Evolutionary conservation across 2,888 invertebrate species (phyloP), one percentile per base, ranked within the genome.

Genomic region (Amiota mariae): DNA sequence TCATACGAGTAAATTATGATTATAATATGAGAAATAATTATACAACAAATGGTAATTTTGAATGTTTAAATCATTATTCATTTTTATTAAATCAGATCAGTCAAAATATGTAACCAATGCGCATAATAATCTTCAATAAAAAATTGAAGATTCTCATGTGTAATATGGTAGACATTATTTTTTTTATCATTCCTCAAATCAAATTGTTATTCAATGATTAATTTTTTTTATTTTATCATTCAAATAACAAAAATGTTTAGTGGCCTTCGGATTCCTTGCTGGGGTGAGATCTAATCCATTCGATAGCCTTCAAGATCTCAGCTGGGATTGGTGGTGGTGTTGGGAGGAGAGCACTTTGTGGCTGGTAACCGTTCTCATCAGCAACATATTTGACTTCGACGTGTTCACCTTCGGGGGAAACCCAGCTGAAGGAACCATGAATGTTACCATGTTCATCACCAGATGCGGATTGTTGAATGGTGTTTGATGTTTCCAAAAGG

Each of bases 391-490:
- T 20, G 13, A 88, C 72, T 20, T 80, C 72, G 24, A 87, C 71
- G 36, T 82, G 81, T 20, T 80, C 81, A 11, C 88, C 88, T 70
- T 88, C 87, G 64, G 87, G 87, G 9, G 85, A 82, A 2, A 82
- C 57, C 80, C 81, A 88, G 48, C 74, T 68, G 67, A 75, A 87
- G 13, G 59, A 18, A 11, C 88, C 88, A 1, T 85, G 79, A 9
- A 85, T 81, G 68, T 82, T 82, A 72, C 84, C 85, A 46, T 86
- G 81, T 12, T 56, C 82, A 77, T 88, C 85, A 48, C 88, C 88
- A 1, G 47, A 59, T 56, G 73, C 67, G 6, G 15, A n/a, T 24
- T 75, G 78, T 9, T 64, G 24, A 20, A 84, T 81, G 13, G 80
- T 77, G 75, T 88, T 86, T 73, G 72, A 80, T 48, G 85, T 81